These are phyloP conservation scores for Nemoura dubitans DNA, from an alignment of 2,888 invertebrate species.

Conservation along the genomic window DNA sequence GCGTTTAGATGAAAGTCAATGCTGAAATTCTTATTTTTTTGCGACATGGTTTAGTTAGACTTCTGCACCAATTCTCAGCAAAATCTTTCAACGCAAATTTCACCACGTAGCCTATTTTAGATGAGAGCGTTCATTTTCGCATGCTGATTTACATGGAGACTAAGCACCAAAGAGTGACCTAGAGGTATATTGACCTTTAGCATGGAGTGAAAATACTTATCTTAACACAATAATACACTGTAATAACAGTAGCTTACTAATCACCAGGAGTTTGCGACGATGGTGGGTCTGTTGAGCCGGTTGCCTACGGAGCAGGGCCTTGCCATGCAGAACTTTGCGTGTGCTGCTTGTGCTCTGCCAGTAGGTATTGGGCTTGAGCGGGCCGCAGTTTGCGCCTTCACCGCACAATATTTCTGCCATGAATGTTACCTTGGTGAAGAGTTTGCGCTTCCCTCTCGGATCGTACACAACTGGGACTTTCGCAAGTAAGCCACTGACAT, in stretches of 20 bases:
- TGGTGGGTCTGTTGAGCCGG: conserved; percentile 73
- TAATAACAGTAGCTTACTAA: background rate
- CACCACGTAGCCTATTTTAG: no score
- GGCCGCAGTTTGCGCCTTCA: conserved; percentile 79
- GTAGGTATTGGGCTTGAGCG: conserved; percentile 70
- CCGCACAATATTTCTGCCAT: conserved; percentile 89
- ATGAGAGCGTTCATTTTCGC: no score
- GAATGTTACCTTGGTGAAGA: conserved; percentile 87
- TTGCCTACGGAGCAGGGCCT: conserved; percentile 82
- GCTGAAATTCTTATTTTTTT: no score
- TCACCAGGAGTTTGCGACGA: conserved; percentile 53
- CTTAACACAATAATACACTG: no score
- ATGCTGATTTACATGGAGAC: no score
- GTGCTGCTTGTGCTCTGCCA: conserved; percentile 74
- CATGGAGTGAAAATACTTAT: no score
- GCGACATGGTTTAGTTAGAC: no score
- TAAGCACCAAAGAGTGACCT: no score
- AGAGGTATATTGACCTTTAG: no score
- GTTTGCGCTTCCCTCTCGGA: conserved; percentile 84
- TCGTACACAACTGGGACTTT: conserved; percentile 94
- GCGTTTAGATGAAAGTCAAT: no score
- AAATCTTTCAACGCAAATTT: no score
- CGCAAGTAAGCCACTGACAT: background rate
- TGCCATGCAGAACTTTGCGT: conserved; percentile 87
- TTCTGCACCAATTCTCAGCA: no score